Evolutionary conservation across 2,888 invertebrate genomes (phyloP).

Genomic region (Xiphydria camelus): DNA sequence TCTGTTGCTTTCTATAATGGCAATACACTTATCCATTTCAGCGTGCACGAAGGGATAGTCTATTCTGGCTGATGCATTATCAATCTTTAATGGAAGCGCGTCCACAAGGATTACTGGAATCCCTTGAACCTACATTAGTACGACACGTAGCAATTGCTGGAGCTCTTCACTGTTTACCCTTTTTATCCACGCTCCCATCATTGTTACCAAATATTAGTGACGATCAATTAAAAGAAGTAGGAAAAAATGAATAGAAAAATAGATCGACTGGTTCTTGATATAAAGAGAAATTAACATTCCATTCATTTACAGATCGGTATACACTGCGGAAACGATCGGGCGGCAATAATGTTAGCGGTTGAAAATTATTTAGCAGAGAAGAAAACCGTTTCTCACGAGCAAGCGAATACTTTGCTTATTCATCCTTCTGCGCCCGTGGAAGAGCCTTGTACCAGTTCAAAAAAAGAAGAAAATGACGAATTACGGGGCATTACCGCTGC

Average conservation of each 20-base stretch:
- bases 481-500: slow-evolving; percentile 54
- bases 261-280: neutral
- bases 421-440: slow-evolving; percentile 45
- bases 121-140: slow-evolving; percentile 70
- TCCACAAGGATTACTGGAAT: slow-evolving; percentile 68
- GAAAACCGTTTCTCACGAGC: slow-evolving; percentile 46
- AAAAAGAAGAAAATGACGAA: slow-evolving; percentile 42
- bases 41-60: slow-evolving; percentile 44
- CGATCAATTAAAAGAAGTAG: slow-evolving; percentile 62
- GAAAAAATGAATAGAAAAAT: slow-evolving; percentile 16
- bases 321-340: slow-evolving; percentile 60
- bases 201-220: slow-evolving; percentile 61
- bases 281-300: neutral
- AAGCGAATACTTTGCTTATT: slow-evolving; percentile 24
- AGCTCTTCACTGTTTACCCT: slow-evolving; percentile 76
- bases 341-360: slow-evolving; percentile 67
- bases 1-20: too few relatives aligned
- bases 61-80: slow-evolving; percentile 79
- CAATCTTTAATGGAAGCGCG: slow-evolving; percentile 78
- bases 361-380: slow-evolving; percentile 60
- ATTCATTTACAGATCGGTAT: slow-evolving; percentile 47
- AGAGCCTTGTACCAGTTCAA: slow-evolving; percentile 45
- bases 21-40: too few relatives aligned
- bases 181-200: slow-evolving; percentile 63
- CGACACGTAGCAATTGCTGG: slow-evolving; percentile 73